Base-by-base conservation (phyloP, 1,140 invertebrate species). In the Homarus americanus region DNA sequence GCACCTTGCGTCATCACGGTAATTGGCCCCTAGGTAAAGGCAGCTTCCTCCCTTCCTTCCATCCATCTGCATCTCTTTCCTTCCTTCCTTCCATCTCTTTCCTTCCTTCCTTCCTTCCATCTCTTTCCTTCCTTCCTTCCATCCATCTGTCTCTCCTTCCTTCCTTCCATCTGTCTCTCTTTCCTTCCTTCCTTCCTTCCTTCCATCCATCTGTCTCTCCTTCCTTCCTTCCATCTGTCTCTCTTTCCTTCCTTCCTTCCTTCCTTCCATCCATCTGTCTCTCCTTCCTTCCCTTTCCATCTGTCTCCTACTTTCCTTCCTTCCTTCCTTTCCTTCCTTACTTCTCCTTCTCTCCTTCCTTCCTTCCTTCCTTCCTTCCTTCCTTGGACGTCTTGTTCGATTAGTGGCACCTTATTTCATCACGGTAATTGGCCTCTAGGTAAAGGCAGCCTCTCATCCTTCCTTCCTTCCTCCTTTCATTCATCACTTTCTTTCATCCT, bases 391-490 rank as follows among this genome's bases (percentile, higher is more conserved):
- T 15, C 44, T 15, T 49, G 44, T n/a, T 80, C 53, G 78, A 80
- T 80, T 80, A 80, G 44, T 28, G 44, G 24, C 12, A 32, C 34
- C n/a, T 80, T 44, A 44, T 44, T 10, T 80, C 78, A 53, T 80
- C 41, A 34, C 24, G 44, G n/a, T 80, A 80, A 80, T 80, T 69
- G 63, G 63, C n/a, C 5, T 4, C 1, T 15, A 20, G 12, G 53
- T 15, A 20, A 20, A 58, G 53, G 4, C 4, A 58, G 53, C 20
- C n/a, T n/a, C n/a, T n/a, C 20, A 58, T 3, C 53, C 24, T 58
- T 20, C 53, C 20, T 1, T 24, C 53, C 4, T 20, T 58, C 53
- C 53, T 24, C 0, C 53, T 58, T 24, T 20, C 53, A 4, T 58
- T 1, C n/a, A n/a, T 20, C 53, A 24, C 7, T 24, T 20, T 24